phyloP scores from a whole-genome alignment of 2,797 vertebrate species.

The Threskiornis aethiopicus region DNA sequence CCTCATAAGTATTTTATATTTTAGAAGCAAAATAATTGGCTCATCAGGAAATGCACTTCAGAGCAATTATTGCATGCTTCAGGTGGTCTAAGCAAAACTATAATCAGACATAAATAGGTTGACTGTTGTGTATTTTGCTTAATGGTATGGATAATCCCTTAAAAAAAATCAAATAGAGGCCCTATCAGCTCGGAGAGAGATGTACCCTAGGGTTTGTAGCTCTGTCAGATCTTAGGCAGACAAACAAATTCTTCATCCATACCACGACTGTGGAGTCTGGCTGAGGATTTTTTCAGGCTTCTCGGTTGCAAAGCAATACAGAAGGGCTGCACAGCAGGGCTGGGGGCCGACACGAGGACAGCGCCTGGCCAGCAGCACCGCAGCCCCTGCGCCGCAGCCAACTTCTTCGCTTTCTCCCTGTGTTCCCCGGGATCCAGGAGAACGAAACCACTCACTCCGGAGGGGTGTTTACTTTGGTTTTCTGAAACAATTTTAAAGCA shows the following conservation, averaged over 20 bases:
- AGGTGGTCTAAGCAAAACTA: background rate
- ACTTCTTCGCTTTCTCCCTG: background rate
- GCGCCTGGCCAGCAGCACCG: background rate
- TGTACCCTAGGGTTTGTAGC: background rate
- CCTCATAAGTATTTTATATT: background rate
- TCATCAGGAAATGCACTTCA: background rate
- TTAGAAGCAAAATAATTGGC: background rate
- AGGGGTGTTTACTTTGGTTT: background rate
- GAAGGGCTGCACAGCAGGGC: background rate
- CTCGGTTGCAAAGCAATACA: background rate
- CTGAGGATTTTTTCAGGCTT: background rate
- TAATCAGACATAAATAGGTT: background rate
- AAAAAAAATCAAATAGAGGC: background rate
- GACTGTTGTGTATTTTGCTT: background rate
- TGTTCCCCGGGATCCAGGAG: background rate
- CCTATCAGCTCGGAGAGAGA: background rate
- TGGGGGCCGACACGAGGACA: accelerated
- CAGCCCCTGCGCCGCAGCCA: background rate
- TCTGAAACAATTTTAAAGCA: background rate
- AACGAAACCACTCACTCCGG: background rate
- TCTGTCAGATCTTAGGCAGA: background rate
- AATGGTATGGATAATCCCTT: background rate
- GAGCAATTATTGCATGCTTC: background rate
- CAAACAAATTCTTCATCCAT: background rate
- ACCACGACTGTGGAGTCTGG: background rate